Evolutionary conservation across 2,888 invertebrate species (phyloP).

Genomic region (Periphyllus acericola): DNA sequence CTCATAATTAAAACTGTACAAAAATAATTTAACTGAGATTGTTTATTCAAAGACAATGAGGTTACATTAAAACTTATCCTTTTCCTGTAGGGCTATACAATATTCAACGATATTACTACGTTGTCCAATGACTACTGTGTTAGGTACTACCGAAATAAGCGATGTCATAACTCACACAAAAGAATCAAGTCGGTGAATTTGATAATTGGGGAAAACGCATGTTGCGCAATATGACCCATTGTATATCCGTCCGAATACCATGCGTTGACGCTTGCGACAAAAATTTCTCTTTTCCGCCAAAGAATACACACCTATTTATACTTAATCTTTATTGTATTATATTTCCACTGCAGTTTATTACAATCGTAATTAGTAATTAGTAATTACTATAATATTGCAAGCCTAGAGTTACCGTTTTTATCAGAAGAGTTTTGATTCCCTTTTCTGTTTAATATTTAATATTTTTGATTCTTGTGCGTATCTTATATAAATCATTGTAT

Average conservation of each 20-base stretch:
- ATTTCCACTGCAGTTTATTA: not conserved
- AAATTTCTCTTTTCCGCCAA: conserved; percentile 44
- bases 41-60: conserved; percentile 9
- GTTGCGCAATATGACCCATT: conserved; percentile 59
- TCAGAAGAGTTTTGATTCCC: not conserved
- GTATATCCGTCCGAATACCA: conserved; percentile 25
- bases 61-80: conserved; percentile 20
- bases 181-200: conserved; percentile 34
- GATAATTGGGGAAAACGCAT: conserved; percentile 52
- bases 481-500: not conserved
- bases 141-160: not conserved
- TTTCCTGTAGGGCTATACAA: not conserved
- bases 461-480: not conserved
- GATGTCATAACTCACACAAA: conserved; percentile 31
- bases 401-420: not conserved
- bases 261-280: conserved; percentile 34
- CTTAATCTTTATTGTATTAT: not conserved
- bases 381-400: not conserved
- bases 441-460: not conserved
- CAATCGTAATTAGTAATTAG: not conserved
- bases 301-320: conserved; percentile 3
- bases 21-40: conserved; percentile 1
- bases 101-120: not conserved
- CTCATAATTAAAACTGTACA: not conserved
- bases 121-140: not conserved